phyloP scores from a whole-genome alignment of 2,888 invertebrate species.

The Latrodectus hesperus region DNA sequence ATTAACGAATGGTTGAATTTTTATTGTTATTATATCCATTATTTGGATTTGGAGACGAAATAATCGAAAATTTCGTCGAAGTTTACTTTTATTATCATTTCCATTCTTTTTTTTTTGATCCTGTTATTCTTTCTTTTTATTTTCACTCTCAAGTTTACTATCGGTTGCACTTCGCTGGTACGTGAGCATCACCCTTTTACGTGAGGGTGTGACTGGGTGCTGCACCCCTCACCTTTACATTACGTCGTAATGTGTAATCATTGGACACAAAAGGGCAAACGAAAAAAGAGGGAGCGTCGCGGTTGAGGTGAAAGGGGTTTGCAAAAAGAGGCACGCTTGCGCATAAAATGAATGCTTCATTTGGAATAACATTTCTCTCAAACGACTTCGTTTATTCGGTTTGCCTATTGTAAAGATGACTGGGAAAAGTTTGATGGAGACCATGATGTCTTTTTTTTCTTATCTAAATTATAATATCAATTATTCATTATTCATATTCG shows the following conservation, averaged over 20 bases:
- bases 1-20: too few relatives aligned
- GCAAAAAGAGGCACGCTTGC: constrained; percentile 32
- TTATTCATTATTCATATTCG: too few relatives aligned
- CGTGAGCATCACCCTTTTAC: constrained; percentile 43
- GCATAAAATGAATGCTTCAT: constrained; percentile 47
- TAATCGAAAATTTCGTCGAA: too few relatives aligned
- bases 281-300: neutral
- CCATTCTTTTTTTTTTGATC: neutral
- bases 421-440: neutral
- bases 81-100: too few relatives aligned
- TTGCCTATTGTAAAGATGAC: neutral
- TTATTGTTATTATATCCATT: too few relatives aligned
- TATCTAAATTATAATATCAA: too few relatives aligned
- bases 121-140: neutral
- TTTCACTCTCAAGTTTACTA: constrained; percentile 15
- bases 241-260: constrained; percentile 48
- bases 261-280: constrained; percentile 47
- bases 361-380: constrained; percentile 1
- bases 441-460: too few relatives aligned
- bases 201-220: constrained; percentile 19
- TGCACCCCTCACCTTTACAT: constrained; percentile 8
- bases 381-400: neutral
- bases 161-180: constrained; percentile 25
- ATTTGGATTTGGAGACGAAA: too few relatives aligned
- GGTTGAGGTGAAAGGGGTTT: neutral